A percentile compares a stretch with the other conserved stretches of the same genome.
Evolutionary conservation across 2,113 vertebrate species (phyloP).

Genomic region (Helogale parvula): DNA sequence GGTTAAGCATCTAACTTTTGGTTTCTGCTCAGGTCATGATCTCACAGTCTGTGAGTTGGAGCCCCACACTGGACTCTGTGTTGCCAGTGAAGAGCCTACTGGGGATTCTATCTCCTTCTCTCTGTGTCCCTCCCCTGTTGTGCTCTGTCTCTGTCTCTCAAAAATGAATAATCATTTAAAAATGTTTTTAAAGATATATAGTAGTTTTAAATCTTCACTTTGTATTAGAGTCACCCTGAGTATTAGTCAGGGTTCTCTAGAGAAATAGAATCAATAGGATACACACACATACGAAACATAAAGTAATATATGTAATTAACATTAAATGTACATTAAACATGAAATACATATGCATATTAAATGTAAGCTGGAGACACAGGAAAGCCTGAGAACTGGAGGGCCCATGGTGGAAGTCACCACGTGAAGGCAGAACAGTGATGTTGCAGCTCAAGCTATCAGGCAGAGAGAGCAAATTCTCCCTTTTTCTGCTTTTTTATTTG

Average conservation of each 20-base stretch:
- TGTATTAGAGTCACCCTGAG: neutral
- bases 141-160: no score
- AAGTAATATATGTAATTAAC: neutral
- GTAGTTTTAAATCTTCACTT: neutral
- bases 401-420: neutral
- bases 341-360: neutral
- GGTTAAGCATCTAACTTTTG: no score
- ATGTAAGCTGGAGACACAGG: neutral
- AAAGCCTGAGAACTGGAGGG: neutral
- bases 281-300: neutral
- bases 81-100: no score
- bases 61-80: no score
- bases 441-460: neutral
- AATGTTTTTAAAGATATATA: rapidly evolving
- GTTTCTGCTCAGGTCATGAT: no score
- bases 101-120: no score
- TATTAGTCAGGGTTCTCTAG: neutral
- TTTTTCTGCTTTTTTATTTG: neutral
- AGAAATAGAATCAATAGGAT: neutral
- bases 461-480: neutral
- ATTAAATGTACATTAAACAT: neutral
- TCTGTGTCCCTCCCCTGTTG: no score
- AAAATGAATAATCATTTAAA: no score
- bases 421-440: neutral
- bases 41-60: no score